Conservation (phyloP, 2,797 vertebrate genomes). For the Enteromius argenteus region DNA sequence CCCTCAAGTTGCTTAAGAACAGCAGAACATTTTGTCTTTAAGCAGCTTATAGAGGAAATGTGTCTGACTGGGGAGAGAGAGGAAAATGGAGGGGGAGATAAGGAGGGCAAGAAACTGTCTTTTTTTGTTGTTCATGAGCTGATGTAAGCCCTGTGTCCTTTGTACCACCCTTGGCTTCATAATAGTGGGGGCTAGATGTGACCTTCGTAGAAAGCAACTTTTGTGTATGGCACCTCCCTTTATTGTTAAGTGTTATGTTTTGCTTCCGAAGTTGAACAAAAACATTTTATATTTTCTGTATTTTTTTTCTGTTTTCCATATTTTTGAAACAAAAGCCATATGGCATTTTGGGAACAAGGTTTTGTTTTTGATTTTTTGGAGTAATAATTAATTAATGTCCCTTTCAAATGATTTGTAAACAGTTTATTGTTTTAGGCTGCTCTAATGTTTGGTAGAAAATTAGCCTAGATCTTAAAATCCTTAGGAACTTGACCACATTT, state of each 20-base stretch:
- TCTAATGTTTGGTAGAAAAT: too few species aligned
- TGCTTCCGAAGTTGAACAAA: not conserved
- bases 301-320: not conserved
- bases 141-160: slow-evolving; percentile 24
- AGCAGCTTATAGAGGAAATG: slow-evolving; percentile 47
- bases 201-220: not conserved
- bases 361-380: not conserved
- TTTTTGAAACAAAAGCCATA: not conserved
- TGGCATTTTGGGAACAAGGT: not conserved
- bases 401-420: slow-evolving; percentile 2
- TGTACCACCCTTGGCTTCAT: slow-evolving; percentile 28
- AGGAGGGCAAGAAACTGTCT: slow-evolving; percentile 1
- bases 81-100: slow-evolving; percentile 15
- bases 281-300: not conserved
- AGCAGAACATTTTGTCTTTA: slow-evolving; percentile 46
- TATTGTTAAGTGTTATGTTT: not conserved
- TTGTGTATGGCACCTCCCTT: slow-evolving; percentile 28
- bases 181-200: not conserved
- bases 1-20: slow-evolving; percentile 9
- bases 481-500: not conserved
- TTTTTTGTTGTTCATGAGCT: slow-evolving; percentile 8
- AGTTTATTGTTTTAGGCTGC: not conserved
- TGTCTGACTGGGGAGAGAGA: slow-evolving; percentile 21
- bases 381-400: not conserved
- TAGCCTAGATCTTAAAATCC: not conserved